A percentile compares a stretch with the other conserved stretches of the same genome.
phyloP scores from a whole-genome alignment of 1,140 invertebrate species.

The Helicoverpa zea region DNA sequence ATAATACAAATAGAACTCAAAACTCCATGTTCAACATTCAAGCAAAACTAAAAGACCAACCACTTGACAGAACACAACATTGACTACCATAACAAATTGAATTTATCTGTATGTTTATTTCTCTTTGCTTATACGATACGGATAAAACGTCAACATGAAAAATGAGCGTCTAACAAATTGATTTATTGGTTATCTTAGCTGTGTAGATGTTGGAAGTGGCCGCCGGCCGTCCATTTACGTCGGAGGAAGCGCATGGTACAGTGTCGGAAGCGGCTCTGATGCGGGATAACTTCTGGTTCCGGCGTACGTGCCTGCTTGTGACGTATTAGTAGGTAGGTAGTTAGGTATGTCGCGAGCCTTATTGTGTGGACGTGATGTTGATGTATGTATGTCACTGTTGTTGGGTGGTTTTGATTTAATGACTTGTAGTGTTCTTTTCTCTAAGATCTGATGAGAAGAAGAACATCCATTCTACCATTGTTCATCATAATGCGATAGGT shows the following conservation, averaged over 20 bases:
- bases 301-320: conserved; percentile 19
- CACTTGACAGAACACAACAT: too few relatives aligned
- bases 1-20: too few relatives aligned
- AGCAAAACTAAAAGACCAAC: too few relatives aligned
- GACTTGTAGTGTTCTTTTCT: background rate
- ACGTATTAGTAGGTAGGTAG: conserved; percentile 17
- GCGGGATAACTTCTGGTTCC: conserved; percentile 53
- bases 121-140: background rate
- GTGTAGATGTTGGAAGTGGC: background rate
- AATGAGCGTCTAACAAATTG: background rate
- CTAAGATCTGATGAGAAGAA: background rate
- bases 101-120: too few relatives aligned
- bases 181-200: background rate
- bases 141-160: background rate
- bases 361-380: conserved; percentile 2
- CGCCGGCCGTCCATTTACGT: conserved; percentile 33
- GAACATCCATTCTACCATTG: too few relatives aligned
- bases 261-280: conserved; percentile 44
- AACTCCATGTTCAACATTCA: too few relatives aligned
- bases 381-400: background rate
- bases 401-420: background rate
- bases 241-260: conserved; percentile 50
- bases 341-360: background rate
- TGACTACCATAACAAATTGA: too few relatives aligned
- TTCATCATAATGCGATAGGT: too few relatives aligned